Percentiles rank a stretch among this genome's conserved stretches.
Conservation (phyloP, 2,888 invertebrate species). For the Clepsis dumicolana region DNA sequence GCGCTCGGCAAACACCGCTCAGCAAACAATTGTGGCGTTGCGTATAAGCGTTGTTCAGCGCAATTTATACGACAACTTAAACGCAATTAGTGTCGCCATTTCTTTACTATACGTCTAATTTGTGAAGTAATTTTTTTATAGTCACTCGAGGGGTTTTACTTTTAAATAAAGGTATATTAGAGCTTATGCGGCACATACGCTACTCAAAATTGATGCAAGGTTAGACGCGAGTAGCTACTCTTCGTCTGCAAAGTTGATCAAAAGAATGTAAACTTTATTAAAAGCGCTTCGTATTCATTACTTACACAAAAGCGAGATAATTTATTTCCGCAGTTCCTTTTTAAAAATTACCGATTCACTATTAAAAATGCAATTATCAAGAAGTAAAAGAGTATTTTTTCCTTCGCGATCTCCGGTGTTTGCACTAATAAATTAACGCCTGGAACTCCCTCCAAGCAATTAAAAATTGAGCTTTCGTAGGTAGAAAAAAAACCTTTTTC, state of each 20-base stretch:
- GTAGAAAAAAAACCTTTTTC: conserved; percentile 51
- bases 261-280: not conserved
- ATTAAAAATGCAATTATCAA: conserved; percentile 54
- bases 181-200: not conserved
- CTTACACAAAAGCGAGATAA: conserved; percentile 31
- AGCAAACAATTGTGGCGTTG: conserved; percentile 44
- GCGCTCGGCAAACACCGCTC: conserved; percentile 41
- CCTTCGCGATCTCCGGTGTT: conserved; percentile 50
- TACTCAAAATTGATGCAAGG: no score
- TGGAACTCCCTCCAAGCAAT: conserved; percentile 52
- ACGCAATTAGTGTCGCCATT: conserved; percentile 38
- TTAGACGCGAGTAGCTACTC: not conserved
- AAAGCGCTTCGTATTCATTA: conserved; percentile 10
- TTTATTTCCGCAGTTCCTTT: conserved; percentile 29
- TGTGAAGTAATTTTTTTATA: conserved; percentile 14
- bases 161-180: not conserved
- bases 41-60: conserved; percentile 37
- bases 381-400: conserved; percentile 51
- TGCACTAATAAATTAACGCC: conserved; percentile 57
- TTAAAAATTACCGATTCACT: conserved; percentile 43
- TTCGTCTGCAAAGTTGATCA: not conserved
- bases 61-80: conserved; percentile 38
- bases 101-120: conserved; percentile 35
- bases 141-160: not conserved
- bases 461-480: conserved; percentile 56